Percentiles rank a stretch among this genome's conserved stretches.
phyloP scores from a whole-genome alignment of 2,888 invertebrate genomes.

The Meteorus cinctellus region DNA sequence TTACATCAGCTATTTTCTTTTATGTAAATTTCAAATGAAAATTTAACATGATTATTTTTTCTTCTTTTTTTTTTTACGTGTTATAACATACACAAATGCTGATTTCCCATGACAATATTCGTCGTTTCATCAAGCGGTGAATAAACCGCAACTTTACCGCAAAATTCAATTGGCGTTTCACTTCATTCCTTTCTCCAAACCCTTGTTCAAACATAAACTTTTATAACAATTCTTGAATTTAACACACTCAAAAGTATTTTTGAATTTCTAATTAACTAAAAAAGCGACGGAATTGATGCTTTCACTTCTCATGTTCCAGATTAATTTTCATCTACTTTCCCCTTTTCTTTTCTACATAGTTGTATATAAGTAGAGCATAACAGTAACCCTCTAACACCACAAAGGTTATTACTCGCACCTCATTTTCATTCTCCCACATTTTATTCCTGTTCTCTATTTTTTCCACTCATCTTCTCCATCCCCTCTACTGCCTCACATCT shows the following conservation, averaged over 20 bases:
- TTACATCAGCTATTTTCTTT: not conserved
- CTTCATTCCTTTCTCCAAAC: not conserved
- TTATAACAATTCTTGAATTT: not conserved
- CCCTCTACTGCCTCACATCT: not conserved
- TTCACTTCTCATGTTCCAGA: not conserved
- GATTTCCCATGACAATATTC: constrained; percentile 39
- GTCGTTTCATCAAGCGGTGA: constrained; percentile 6
- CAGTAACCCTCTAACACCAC: constrained; percentile 16
- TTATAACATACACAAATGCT: constrained; percentile 6
- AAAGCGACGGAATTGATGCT: not conserved
- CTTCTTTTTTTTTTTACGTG: not conserved
- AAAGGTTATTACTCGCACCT: constrained; percentile 18
- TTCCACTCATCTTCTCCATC: not conserved
- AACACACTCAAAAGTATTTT: not conserved
- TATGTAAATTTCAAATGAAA: not conserved
- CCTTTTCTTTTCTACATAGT: constrained; percentile 2
- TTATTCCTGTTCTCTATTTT: not conserved
- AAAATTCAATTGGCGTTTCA: constrained; percentile 19
- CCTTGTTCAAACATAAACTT: not conserved
- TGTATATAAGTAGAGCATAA: not conserved
- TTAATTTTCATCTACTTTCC: not conserved
- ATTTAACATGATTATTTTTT: not conserved
- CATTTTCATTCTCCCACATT: constrained; percentile 12
- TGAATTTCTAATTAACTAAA: constrained; percentile 6
- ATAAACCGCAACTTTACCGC: constrained; percentile 17